Percentiles rank a stretch among this genome's conserved stretches.
phyloP scores from a whole-genome alignment of 2,113 vertebrate species.

The Nanorana parkeri region DNA sequence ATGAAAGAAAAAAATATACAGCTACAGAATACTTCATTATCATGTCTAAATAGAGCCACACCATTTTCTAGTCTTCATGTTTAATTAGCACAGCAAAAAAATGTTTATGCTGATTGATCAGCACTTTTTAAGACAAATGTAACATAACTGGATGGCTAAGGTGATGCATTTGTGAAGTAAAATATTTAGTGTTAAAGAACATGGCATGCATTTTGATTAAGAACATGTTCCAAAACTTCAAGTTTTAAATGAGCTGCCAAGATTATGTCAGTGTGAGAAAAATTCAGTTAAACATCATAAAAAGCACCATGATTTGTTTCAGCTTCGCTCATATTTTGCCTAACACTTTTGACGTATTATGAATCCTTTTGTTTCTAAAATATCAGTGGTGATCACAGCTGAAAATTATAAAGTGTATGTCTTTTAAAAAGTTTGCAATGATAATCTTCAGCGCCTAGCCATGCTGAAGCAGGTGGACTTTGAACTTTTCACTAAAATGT shows the following conservation, averaged over 20 bases:
- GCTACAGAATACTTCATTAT: not conserved
- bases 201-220: not conserved
- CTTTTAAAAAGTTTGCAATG: too few species aligned
- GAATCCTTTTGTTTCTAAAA: not conserved
- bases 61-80: not conserved
- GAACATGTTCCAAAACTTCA: not conserved
- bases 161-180: not conserved
- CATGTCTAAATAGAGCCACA: not conserved
- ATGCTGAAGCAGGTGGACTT: too few species aligned
- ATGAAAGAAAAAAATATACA: constrained; percentile 10
- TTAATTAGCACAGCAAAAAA: constrained; percentile 19
- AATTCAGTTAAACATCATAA: not conserved
- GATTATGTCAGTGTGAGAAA: not conserved
- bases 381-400: not conserved
- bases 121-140: not conserved
- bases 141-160: not conserved
- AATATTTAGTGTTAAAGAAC: not conserved
- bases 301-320: too few species aligned
- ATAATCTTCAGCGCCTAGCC: too few species aligned
- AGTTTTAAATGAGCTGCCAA: not conserved
- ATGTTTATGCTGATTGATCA: not conserved
- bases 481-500: too few species aligned
- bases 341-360: fast-evolving
- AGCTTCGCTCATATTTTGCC: too few species aligned
- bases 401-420: not conserved